Evolutionary conservation across 2,797 vertebrate genomes (phyloP).

Genomic region (Falco cherrug): DNA sequence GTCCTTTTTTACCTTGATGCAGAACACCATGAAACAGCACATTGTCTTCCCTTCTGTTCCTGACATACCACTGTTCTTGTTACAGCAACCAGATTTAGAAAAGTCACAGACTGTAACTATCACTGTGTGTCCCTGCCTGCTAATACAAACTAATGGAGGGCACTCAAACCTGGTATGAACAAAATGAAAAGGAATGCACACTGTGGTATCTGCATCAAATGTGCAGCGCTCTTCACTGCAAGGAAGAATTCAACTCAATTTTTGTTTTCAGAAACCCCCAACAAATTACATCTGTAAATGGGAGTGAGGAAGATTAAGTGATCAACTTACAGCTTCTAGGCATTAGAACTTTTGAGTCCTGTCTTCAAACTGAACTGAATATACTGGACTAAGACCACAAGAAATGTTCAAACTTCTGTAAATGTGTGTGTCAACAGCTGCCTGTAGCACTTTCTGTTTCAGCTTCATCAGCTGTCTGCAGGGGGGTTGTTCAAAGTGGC

Average conservation of each 20-base stretch:
- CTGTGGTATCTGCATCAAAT: rapidly evolving
- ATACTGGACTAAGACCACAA: rapidly evolving
- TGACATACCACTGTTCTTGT: not conserved
- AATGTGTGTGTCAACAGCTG: not conserved
- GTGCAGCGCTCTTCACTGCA: rapidly evolving
- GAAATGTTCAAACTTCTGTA: rapidly evolving
- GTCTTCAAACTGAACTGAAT: rapidly evolving
- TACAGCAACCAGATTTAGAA: not conserved
- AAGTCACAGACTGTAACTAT: not conserved
- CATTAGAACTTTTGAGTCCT: rapidly evolving
- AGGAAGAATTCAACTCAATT: not conserved
- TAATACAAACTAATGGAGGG: rapidly evolving
- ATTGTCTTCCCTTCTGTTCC: not conserved
- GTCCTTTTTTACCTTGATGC: not conserved
- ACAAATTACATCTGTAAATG: not conserved
- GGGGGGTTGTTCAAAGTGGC: rapidly evolving
- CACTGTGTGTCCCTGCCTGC: not conserved
- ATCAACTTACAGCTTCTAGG: rapidly evolving
- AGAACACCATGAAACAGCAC: not conserved
- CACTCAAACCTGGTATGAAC: rapidly evolving
- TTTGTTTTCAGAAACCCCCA: rapidly evolving
- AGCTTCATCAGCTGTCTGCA: rapidly evolving
- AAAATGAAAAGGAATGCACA: rapidly evolving
- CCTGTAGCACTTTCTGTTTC: not conserved
- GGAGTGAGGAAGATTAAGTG: not conserved